Evolutionary conservation across 2,797 vertebrate genomes (phyloP), one percentile per base, ranked within the genome.

Genomic region (Dryobates pubescens): DNA sequence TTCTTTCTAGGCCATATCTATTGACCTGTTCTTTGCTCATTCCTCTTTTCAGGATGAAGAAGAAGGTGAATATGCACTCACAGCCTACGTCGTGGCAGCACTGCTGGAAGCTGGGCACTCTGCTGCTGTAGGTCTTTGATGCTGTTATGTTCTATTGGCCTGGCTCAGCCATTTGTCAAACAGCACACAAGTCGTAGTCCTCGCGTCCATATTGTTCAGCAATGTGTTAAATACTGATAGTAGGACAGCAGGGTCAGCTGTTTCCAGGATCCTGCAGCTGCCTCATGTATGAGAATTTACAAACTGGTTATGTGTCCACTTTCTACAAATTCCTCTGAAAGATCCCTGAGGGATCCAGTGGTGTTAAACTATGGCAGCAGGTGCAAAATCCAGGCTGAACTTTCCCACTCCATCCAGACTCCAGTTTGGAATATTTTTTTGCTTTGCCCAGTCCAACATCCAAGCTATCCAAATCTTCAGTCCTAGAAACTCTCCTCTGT

Each of bases 41-140:
- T 64, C 79, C 16, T 86, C 63, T 27, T 15, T 86, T 82, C 84
- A 98, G 97, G 96, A 90, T 63, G 96, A 92, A 57, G 73, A 96
- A 73, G 96, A 97, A 32, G 92, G 91, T 26, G 94, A 96, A 63
- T 65, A 91, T 22, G 94, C 97, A 14, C 90, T 97, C 62, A 97
- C 96, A 29, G 95, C 97, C 3, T 97, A 97, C 0, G 79, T 97
- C 43, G 92, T 96, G 6, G 90, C 96, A 20, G 96, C 96, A 0
- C 54, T 98, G 78, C 81, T 97, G 82, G 97, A 98, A 59, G 96
- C 92, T 89, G 95, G 96, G 49, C 93, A 96, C 36, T 53, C 87
- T 15, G 67, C 27, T 61, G 49, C 16, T 5, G 87, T 84, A 92
- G 9, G 92, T 56, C 12, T 85, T 92, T 86, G 74, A 47, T 80